Percentiles rank a stretch among this genome's conserved stretches.
phyloP scores from a whole-genome alignment of 2,888 invertebrate species.

The Agrypnus murinus region DNA sequence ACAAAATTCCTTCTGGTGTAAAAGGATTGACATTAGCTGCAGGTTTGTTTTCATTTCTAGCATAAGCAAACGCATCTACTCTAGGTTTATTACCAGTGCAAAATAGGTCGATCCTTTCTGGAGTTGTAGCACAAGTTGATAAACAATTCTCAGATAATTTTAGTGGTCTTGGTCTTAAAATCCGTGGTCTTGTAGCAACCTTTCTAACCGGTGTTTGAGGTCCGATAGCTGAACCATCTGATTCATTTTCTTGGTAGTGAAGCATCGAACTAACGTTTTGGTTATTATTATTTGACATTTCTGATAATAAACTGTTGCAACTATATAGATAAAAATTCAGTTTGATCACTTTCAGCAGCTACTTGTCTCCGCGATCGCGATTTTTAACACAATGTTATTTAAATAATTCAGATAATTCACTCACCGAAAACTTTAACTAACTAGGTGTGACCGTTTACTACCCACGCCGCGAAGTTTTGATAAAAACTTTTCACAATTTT shows the following conservation, averaged over 20 bases:
- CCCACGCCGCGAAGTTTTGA: slow-evolving; percentile 40
- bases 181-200: slow-evolving; percentile 72
- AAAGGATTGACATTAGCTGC: slow-evolving; percentile 90
- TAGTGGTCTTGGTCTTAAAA: slow-evolving; percentile 78
- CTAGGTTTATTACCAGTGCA: slow-evolving; percentile 71
- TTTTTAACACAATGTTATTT: slow-evolving; percentile 59
- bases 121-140: slow-evolving; percentile 76
- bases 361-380: slow-evolving; percentile 59
- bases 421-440: background rate
- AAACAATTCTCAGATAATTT: slow-evolving; percentile 86
- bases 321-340: slow-evolving; percentile 73
- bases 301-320: slow-evolving; percentile 80
- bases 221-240: slow-evolving; percentile 74
- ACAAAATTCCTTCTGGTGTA: slow-evolving; percentile 83
- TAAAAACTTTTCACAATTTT: slow-evolving; percentile 39
- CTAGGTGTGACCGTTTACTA: background rate
- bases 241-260: slow-evolving; percentile 75
- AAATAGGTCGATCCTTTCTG: slow-evolving; percentile 74
- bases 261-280: slow-evolving; percentile 70
- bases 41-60: slow-evolving; percentile 72
- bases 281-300: slow-evolving; percentile 74
- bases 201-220: slow-evolving; percentile 32
- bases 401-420: background rate
- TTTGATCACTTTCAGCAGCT: slow-evolving; percentile 62
- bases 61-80: slow-evolving; percentile 68